These are phyloP conservation scores for Halesus radiatus DNA, from an alignment of 1,140 invertebrate species.

Conservation along the genomic window DNA sequence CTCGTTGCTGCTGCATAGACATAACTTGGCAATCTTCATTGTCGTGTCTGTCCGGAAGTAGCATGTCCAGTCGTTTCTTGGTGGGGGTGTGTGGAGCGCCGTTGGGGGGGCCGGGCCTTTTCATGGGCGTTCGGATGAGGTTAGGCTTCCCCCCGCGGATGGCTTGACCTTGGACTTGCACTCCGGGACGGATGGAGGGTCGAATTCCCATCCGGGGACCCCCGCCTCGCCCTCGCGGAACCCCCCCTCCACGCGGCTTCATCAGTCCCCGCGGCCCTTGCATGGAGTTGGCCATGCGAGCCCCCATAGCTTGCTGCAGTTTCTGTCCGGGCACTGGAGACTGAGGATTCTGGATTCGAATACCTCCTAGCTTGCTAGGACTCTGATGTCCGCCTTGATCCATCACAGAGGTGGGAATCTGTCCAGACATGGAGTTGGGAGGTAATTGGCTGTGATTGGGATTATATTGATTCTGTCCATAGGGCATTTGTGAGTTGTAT, in stretches of 20 bases:
- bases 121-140: constrained; percentile 63
- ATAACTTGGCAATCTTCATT: constrained; percentile 71
- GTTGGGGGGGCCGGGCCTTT: constrained; percentile 60
- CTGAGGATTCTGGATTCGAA: constrained; percentile 38
- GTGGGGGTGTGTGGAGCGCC: constrained; percentile 55
- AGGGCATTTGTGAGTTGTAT: neutral
- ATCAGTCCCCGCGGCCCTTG: neutral
- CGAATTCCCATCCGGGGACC: constrained; percentile 60
- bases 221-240: constrained; percentile 51
- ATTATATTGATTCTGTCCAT: neutral
- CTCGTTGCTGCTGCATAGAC: constrained; percentile 80
- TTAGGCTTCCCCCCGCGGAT: constrained; percentile 59
- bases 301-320: constrained; percentile 25
- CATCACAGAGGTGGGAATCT: neutral
- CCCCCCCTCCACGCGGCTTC: neutral
- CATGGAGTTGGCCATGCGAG: neutral
- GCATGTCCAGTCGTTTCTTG: constrained; percentile 65
- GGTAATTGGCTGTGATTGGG: constrained; percentile 1
- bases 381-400: constrained; percentile 28
- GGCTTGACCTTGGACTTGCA: constrained; percentile 63
- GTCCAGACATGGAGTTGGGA: neutral
- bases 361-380: constrained; percentile 28
- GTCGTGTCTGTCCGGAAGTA: constrained; percentile 68
- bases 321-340: constrained; percentile 16
- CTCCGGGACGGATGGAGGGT: constrained; percentile 62